Conservation (phyloP, 2,113 vertebrate species). For the Eretmochelys imbricata region DNA sequence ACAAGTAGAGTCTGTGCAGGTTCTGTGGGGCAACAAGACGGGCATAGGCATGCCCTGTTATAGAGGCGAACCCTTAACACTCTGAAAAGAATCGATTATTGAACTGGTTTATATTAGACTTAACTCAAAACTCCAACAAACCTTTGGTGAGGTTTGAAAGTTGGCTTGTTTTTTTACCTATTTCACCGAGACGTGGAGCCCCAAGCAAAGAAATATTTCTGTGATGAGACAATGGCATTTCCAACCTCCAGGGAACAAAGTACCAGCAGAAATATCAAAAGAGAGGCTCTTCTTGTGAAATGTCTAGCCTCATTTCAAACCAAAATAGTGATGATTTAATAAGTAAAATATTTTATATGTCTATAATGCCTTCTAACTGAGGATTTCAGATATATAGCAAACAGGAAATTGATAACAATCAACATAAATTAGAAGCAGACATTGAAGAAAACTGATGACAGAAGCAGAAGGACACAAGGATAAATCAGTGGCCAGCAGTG, state of each 20-base stretch:
- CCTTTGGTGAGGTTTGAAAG: background rate
- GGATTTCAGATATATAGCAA: background rate
- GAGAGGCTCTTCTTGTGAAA: too few species aligned
- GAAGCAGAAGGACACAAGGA: background rate
- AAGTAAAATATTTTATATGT: background rate
- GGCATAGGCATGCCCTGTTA: too few species aligned
- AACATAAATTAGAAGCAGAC: background rate
- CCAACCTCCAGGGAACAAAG: background rate
- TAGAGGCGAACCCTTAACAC: too few species aligned
- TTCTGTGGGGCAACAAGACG: too few species aligned
- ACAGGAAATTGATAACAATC: background rate
- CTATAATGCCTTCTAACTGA: background rate
- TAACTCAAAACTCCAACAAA: background rate
- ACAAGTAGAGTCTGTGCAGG: too few species aligned
- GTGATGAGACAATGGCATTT: too few species aligned
- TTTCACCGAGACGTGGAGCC: background rate
- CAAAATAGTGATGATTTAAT: too few species aligned
- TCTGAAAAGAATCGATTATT: background rate
- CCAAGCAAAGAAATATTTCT: background rate
- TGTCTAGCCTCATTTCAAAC: too few species aligned
- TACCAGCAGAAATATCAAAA: background rate
- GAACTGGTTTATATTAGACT: background rate
- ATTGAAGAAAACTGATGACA: accelerated
- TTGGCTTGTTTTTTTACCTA: background rate
- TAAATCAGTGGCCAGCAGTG: background rate